Evolutionary conservation across 1,140 invertebrate species (phyloP), one percentile per base, ranked within the genome.

Genomic region (Heliconius melpomene): DNA sequence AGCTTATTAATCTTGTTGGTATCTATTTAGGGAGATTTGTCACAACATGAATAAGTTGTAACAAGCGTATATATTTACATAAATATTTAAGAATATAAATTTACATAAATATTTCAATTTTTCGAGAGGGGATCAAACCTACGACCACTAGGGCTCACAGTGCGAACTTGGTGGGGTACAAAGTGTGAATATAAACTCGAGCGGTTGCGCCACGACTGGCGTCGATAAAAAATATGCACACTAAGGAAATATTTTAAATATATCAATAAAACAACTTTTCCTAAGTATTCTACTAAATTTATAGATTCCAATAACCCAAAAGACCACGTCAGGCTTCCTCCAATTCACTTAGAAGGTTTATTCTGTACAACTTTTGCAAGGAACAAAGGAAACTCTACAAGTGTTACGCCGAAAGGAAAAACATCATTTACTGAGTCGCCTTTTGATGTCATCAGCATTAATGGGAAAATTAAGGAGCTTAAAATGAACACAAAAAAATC

Each of bases 381-480:
- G 3, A 66, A 29, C 23, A 66, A 29, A 66, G 60, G 23, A 13
- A 66, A 66, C 23, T 29, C 60, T 0, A n/a, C 60, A 9, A 13
- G 9, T n/a, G 26, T 29, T 16, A 66, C 23, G 16, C 26, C 60
- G 26, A 29, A 66, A 66, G 60, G 60, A 18, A 66, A 66, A 77
- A 75, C n/a, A 32, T 54, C 70, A 16, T 75, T 74, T 70, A n/a
- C 70, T 18, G 79, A 83, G 16, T 23, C 50, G 7, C 50, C 11
- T 18, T 70, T 66, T 23, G 84, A 88, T 40, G 78, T 85, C 57
- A 93, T 93, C 32, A 87, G 86, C 66, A 91, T 93, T 5, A 87
- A 86, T 26, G 83, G 84, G 3, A 91, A 87, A 80, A 93, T 93
- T 23, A 84, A 79, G 70, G 88, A 92, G 75, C 80, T 93, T 3